phyloP scores from a whole-genome alignment of 2,113 vertebrate genomes.

The Anolis sagrei region DNA sequence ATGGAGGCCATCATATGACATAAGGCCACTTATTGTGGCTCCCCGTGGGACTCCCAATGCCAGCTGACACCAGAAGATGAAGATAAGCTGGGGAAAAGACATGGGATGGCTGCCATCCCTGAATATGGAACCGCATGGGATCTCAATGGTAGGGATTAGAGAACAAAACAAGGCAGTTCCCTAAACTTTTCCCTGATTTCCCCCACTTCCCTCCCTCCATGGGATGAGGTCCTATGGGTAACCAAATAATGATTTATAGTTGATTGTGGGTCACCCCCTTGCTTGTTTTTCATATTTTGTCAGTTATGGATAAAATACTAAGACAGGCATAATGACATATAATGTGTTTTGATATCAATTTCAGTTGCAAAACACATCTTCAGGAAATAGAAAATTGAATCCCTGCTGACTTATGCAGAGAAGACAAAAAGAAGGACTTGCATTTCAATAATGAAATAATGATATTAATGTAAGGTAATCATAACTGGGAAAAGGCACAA shows the following conservation, averaged over 20 bases:
- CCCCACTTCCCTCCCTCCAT: too few species aligned
- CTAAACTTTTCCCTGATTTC: too few species aligned
- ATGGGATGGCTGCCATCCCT: too few species aligned
- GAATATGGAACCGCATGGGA: too few species aligned
- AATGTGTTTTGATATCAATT: conserved; percentile 49
- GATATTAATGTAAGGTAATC: conserved; percentile 29
- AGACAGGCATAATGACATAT: too few species aligned
- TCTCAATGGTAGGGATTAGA: too few species aligned
- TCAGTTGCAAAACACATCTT: conserved; percentile 33
- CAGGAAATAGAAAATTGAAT: conserved; percentile 57
- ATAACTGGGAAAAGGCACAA: conserved; percentile 51
- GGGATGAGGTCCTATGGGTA: not conserved
- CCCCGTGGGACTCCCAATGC: too few species aligned
- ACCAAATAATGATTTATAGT: conserved; percentile 41
- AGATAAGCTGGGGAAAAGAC: too few species aligned
- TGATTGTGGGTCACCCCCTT: conserved; percentile 23
- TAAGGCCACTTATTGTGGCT: too few species aligned
- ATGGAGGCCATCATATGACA: too few species aligned
- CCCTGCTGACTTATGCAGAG: conserved; percentile 47
- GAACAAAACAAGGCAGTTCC: too few species aligned
- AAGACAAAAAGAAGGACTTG: conserved; percentile 45
- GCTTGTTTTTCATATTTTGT: conserved; percentile 29
- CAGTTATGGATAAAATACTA: conserved; percentile 54
- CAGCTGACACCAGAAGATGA: too few species aligned
- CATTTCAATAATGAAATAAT: conserved; percentile 46